Base-by-base conservation (phyloP, 1,140 invertebrate species). In the Ceratosolen solmsi region DNA sequence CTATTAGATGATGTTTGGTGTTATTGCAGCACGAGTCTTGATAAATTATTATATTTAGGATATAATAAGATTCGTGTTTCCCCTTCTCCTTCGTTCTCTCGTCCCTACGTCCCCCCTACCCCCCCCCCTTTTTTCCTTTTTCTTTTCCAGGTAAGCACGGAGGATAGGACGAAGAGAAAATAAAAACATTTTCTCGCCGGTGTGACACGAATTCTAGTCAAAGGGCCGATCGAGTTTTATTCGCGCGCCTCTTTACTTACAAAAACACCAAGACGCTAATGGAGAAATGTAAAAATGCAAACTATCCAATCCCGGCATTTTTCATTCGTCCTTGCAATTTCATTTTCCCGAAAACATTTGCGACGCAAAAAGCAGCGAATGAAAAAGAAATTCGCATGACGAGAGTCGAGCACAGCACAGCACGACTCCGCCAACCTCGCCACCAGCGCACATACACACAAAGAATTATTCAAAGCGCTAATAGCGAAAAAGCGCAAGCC, bases 11-110 rank as follows among this genome's bases (percentile, higher is more conserved):
- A 63, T 63, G 30, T 63, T 63, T 63, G 30, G 27, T 25, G 60
- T 63, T 63, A 63, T 63, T 33, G 11, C 30, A 33, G n/a, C 13
- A 9, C 30, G 9, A 27, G 2, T n/a, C 15, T 36, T 38, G 63
- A 68, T 68, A 38, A 68, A 68, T 68, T 38, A 68, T 38, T 38
- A 38, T 38, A 68, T 68, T 68, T n/a, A 38, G 27, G 63, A 33
- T 25, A 25, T 27, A 63, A 33, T 63, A 63, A n/a, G n/a, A n/a
- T n/a, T n/a, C n/a, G n/a, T n/a, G n/a, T n/a, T n/a, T n/a, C n/a
- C n/a, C n/a, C n/a, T n/a, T n/a, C n/a, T n/a, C n/a, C n/a, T n/a
- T n/a, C n/a, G n/a, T n/a, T n/a, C n/a, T n/a, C n/a, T n/a, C n/a
- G n/a, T n/a, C n/a, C n/a, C n/a, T n/a, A n/a, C n/a, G n/a, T n/a